Conservation (phyloP, 2,888 invertebrate species). For the Phyllotreta striolata region DNA sequence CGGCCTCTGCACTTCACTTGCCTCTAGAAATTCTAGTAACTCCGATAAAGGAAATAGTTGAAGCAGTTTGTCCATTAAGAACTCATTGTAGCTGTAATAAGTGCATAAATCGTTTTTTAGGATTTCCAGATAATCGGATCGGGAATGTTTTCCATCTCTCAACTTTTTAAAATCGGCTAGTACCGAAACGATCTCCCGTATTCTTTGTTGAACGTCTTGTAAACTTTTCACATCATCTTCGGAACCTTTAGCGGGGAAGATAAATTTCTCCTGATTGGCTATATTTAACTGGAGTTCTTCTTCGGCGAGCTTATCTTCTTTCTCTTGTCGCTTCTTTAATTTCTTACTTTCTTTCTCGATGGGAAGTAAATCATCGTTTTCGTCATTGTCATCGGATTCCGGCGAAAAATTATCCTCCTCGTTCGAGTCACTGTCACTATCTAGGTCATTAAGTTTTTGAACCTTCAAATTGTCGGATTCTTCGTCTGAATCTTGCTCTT, state of each 20-base stretch:
- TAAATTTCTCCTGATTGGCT: conserved; percentile 77
- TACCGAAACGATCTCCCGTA: conserved; percentile 84
- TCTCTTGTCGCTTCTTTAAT: conserved; percentile 75
- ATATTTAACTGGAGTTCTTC: conserved; percentile 86
- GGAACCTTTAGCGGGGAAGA: conserved; percentile 81
- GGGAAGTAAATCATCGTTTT: conserved; percentile 75
- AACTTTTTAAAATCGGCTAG: conserved; percentile 80
- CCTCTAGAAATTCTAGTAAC: conserved; percentile 93
- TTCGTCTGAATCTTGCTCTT: conserved; percentile 51
- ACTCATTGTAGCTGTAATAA: conserved; percentile 98
- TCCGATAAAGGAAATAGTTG: conserved; percentile 87
- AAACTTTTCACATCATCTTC: conserved; percentile 76
- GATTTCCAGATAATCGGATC: conserved; percentile 83
- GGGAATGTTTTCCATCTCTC: conserved; percentile 73
- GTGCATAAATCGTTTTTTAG: conserved; percentile 86
- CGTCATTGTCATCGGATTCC: conserved; percentile 48
- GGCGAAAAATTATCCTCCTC: conserved; percentile 47
- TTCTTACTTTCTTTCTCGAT: conserved; percentile 86
- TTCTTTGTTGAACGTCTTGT: conserved; percentile 87
- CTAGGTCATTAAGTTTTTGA: conserved; percentile 53
- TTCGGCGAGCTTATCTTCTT: conserved; percentile 77
- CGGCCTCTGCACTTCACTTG: conserved; percentile 94
- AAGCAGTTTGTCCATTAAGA: conserved; percentile 91
- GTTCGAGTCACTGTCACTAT: conserved; percentile 56
- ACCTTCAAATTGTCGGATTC: conserved; percentile 42